These are phyloP conservation scores for Phocides pigmalion DNA, from an alignment of 1,140 invertebrate species.

Conservation along the genomic window DNA sequence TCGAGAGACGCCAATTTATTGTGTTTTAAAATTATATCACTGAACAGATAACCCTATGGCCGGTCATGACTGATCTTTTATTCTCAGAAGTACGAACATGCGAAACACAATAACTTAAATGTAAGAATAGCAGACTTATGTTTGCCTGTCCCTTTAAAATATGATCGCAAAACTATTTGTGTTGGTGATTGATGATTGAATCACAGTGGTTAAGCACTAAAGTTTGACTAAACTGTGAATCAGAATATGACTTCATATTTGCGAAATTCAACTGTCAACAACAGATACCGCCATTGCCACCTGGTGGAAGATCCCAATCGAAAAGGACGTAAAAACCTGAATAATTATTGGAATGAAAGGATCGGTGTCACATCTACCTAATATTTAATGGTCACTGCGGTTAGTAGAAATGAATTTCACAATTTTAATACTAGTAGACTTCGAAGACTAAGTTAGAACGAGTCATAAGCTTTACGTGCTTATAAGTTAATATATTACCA, in stretches of 20 bases:
- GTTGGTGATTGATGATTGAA: slow-evolving; percentile 47
- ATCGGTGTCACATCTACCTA: too few species aligned
- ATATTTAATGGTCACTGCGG: too few species aligned
- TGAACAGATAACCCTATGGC: slow-evolving; percentile 63
- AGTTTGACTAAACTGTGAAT: slow-evolving; percentile 44
- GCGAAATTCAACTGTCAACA: background rate
- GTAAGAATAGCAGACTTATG: background rate
- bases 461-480: too few species aligned
- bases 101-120: slow-evolving; percentile 51
- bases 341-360: too few species aligned
- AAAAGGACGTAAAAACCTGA: too few species aligned
- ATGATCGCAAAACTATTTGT: slow-evolving; percentile 19
- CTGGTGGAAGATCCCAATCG: too few species aligned
- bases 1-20: slow-evolving; percentile 64
- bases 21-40: slow-evolving; percentile 68
- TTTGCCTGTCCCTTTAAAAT: slow-evolving; percentile 21
- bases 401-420: too few species aligned
- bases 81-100: slow-evolving; percentile 64
- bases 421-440: too few species aligned
- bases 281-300: slow-evolving; percentile 3
- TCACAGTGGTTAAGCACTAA: slow-evolving; percentile 24
- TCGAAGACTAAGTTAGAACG: too few species aligned
- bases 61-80: slow-evolving; percentile 57
- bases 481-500: too few species aligned
- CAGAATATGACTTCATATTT: slow-evolving; percentile 53